Conservation (phyloP, 1,140 invertebrate species). For the Diabrotica virgifera region DNA sequence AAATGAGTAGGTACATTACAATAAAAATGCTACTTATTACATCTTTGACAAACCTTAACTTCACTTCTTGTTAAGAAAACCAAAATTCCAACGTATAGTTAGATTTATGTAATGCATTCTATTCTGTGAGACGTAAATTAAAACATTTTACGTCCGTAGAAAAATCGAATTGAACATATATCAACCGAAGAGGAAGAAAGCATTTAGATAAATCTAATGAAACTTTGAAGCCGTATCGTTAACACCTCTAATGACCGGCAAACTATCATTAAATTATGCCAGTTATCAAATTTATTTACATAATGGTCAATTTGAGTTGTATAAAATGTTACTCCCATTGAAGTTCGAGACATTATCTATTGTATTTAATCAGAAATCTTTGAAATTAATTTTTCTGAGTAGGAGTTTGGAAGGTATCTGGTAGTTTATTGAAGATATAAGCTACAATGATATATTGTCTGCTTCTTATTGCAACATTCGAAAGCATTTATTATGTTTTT, state of each 20-base stretch:
- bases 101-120: too few species aligned
- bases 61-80: too few species aligned
- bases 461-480: too few species aligned
- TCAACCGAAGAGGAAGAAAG: neutral
- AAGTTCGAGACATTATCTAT: neutral
- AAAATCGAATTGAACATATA: neutral
- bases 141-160: neutral
- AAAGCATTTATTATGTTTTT: too few species aligned
- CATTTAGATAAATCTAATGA: slow-evolving; percentile 1
- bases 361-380: slow-evolving; percentile 1
- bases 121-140: neutral
- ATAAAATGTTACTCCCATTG: slow-evolving; percentile 1
- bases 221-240: neutral
- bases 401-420: neutral
- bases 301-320: neutral
- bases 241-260: slow-evolving; percentile 1
- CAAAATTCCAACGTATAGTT: too few species aligned
- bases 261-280: slow-evolving; percentile 1
- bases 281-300: slow-evolving; percentile 3
- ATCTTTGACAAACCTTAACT: too few species aligned
- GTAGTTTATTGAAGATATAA: neutral
- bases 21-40: too few species aligned
- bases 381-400: neutral
- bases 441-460: neutral
- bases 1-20: too few species aligned